A percentile compares a stretch with the other conserved stretches of the same genome.
phyloP scores from a whole-genome alignment of 2,888 invertebrate genomes.

The Leucophenga maculata region DNA sequence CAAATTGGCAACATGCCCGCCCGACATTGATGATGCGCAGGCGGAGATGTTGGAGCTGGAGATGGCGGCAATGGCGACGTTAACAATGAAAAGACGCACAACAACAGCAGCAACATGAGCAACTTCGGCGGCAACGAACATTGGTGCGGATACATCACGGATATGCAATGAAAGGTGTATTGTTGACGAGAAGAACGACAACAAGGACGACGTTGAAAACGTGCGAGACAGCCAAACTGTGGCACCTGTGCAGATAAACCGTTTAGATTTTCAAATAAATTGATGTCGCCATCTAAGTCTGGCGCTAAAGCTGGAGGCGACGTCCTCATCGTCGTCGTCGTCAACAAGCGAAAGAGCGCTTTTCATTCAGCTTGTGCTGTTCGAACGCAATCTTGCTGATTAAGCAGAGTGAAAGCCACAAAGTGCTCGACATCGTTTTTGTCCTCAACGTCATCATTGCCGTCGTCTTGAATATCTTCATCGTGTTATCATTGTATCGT shows the following conservation, averaged over 20 bases:
- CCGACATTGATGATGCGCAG: background rate
- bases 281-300: conserved; percentile 34
- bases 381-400: conserved; percentile 35
- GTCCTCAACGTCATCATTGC: background rate
- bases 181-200: conserved; percentile 12
- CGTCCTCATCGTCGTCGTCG: too few species aligned
- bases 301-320: background rate
- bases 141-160: background rate
- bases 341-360: background rate
- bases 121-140: background rate
- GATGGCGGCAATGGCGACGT: background rate
- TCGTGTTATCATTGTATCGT: background rate
- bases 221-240: conserved; percentile 27
- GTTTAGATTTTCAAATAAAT: conserved; percentile 40
- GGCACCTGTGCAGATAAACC: conserved; percentile 41
- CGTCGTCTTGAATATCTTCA: background rate
- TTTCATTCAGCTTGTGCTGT: background rate
- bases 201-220: conserved; percentile 1
- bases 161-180: conserved; percentile 2
- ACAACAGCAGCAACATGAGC: background rate
- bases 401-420: conserved; percentile 39
- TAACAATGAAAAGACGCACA: too few species aligned
- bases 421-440: conserved; percentile 27
- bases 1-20: conserved; percentile 38
- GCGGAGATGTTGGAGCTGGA: too few species aligned